Percentiles rank a stretch among this genome's conserved stretches.
Conservation (phyloP, 2,888 invertebrate species). For the Idaea biselata region DNA sequence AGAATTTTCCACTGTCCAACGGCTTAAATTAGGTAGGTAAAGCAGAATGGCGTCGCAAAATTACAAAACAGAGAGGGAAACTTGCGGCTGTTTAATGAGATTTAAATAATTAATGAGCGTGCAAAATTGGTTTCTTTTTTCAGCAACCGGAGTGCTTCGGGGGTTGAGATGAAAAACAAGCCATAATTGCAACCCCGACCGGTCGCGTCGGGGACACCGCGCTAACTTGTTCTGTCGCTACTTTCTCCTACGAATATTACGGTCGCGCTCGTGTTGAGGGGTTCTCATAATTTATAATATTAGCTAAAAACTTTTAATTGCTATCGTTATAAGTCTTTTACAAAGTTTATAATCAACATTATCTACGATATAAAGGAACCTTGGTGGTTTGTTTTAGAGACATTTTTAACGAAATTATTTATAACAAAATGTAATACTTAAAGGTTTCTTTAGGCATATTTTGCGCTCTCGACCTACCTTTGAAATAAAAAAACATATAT, state of each 20-base stretch:
- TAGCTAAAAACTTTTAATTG: conserved; percentile 57
- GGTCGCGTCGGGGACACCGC: conserved; percentile 40
- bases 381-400: background rate
- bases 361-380: background rate
- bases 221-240: conserved; percentile 36
- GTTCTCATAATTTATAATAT: conserved; percentile 52
- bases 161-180: conserved; percentile 68
- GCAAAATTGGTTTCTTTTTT: conserved; percentile 78
- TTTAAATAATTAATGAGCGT: conserved; percentile 81
- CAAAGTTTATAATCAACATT: background rate
- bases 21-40: conserved; percentile 55
- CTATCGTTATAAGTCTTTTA: conserved; percentile 42
- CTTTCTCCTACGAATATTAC: conserved; percentile 33
- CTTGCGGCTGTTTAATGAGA: conserved; percentile 78
- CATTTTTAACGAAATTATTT: background rate
- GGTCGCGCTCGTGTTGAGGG: conserved; percentile 29
- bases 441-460: background rate
- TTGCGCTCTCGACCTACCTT: background rate
- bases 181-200: conserved; percentile 69
- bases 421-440: background rate
- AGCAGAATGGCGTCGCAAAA: conserved; percentile 55
- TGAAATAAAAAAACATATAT: too few relatives aligned
- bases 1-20: conserved; percentile 43
- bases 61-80: conserved; percentile 67
- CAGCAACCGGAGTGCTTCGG: conserved; percentile 58